Conservation (phyloP, 2,113 vertebrate species). For the Xyrauchen texanus region DNA sequence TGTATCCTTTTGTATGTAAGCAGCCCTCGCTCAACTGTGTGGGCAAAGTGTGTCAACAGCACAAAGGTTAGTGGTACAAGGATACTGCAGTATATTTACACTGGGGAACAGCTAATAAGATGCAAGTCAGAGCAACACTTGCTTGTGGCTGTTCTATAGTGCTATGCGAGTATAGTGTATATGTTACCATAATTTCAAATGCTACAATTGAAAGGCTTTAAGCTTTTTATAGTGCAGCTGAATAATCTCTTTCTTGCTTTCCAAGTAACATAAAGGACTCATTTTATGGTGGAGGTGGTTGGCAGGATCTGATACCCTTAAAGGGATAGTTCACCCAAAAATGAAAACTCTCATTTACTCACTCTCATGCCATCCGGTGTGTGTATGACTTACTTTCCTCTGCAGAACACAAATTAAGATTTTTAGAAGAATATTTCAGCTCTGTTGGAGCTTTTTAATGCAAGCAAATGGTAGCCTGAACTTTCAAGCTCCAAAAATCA, state of each 20-base stretch:
- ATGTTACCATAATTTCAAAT: no score
- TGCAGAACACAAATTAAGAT: no score
- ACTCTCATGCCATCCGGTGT: no score
- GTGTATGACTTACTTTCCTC: no score
- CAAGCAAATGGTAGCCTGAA: no score
- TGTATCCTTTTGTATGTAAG: background rate
- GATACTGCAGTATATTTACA: conserved; percentile 12
- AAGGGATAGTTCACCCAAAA: no score
- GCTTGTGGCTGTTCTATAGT: background rate
- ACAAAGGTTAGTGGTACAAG: conserved; percentile 26
- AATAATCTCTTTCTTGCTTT: background rate
- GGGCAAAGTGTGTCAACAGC: conserved; percentile 8
- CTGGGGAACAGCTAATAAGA: background rate
- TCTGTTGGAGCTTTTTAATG: no score
- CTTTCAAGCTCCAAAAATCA: no score
- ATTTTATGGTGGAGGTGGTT: background rate
- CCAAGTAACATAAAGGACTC: background rate
- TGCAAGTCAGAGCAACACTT: background rate
- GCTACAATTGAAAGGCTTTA: background rate
- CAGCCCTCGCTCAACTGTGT: background rate
- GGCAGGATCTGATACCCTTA: background rate
- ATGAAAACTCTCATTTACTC: no score
- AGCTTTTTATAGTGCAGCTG: background rate
- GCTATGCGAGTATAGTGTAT: no score
- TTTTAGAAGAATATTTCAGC: background rate